Evolutionary conservation across 1,140 invertebrate species (phyloP), one percentile per base, ranked within the genome.

Genomic region (Neodiprion pinetum): DNA sequence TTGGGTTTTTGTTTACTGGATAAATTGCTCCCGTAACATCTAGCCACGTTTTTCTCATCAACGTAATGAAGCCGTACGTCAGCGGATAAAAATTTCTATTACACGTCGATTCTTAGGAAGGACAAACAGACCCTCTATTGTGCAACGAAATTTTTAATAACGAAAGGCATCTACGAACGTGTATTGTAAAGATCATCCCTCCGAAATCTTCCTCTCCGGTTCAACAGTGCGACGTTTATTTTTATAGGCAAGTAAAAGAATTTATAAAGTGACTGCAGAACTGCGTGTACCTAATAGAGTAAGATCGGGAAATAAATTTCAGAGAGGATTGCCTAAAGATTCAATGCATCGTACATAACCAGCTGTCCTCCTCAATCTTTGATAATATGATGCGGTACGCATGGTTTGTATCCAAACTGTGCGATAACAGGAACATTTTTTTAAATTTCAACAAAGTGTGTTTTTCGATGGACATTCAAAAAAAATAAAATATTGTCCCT

Each of bases 221-320:
- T 4, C 75, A 79, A 53, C 67, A 74, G 0, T 76, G 76, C 9
- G 76, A 79, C 14, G 70, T 75, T 7, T 75, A 75, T 48, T 75
- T 75, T 48, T 72, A 75, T 66, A 12, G 74, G 14, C 71, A 74
- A 50, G 71, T 21, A 66, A 75, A 75, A 73, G 72, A 73, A 49
- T 73, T 75, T 9, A 75, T 75, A 7, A 75, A 73, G 67, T 14
- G 47, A 49, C 21, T 75, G 14, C 74, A 75, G 61, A 68, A 66
- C 17, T 53, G n/a, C 10, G 49, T 70, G 50, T 49, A 72, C 53
- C 21, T 75, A n/a, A 49, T 75, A 1, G 53, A 71, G 7, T 7
- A 28, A 72, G 17, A 75, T 23, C 2, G 28, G 61, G 70, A 75
- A 75, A 75, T 75, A 61, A 49, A 71, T 72, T 72, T 48, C 70